A percentile compares a stretch with the other conserved stretches of the same genome.
Evolutionary conservation across 2,113 vertebrate genomes (phyloP).

Genomic region (Okapia johnstoni): DNA sequence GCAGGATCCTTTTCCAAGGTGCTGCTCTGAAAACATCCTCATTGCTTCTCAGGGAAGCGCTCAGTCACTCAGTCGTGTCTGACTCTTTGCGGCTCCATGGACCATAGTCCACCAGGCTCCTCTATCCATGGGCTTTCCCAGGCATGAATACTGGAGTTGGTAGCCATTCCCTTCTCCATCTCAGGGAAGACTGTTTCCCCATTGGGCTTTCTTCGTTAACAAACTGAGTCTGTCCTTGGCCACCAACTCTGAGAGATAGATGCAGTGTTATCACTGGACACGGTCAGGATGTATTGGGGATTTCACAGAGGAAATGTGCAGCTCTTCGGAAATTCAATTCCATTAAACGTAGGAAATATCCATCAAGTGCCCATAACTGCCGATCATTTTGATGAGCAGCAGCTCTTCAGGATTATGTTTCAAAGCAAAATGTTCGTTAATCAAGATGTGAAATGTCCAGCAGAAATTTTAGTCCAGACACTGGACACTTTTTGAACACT

Average conservation of each 20-base stretch:
- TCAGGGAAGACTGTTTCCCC: not conserved
- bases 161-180: not conserved
- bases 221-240: not conserved
- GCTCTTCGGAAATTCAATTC: conserved; percentile 41
- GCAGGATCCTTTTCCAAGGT: not conserved
- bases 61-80: not conserved
- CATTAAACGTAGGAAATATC: conserved; percentile 13
- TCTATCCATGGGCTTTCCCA: not conserved
- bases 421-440: not conserved
- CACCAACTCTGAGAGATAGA: not conserved
- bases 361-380: not conserved
- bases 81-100: not conserved
- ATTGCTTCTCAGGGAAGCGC: not conserved
- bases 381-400: not conserved
- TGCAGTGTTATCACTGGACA: rapidly evolving
- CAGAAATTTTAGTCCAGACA: not conserved
- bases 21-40: rapidly evolving
- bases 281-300: not conserved
- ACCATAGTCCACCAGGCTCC: not conserved
- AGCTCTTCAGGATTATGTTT: not conserved
- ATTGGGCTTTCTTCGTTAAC: rapidly evolving
- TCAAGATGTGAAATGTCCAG: not conserved
- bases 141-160: not conserved
- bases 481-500: not conserved
- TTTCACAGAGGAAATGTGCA: not conserved